Conservation (phyloP, 2,888 invertebrate species). For the Zhengitettix transpicula region DNA sequence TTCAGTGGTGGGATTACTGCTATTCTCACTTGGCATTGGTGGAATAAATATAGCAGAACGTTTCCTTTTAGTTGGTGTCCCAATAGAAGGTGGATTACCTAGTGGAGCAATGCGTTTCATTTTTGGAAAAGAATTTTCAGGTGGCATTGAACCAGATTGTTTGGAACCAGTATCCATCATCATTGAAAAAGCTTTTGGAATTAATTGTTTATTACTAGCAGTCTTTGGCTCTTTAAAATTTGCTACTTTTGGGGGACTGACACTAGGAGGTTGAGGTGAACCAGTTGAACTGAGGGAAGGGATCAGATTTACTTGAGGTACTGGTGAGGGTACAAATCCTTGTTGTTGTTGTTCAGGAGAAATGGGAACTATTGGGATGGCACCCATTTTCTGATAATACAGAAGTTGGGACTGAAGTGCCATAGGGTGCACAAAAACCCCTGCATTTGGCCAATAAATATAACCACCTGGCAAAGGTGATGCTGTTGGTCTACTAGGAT, state of each 20-base stretch:
- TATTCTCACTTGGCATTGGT: constrained; percentile 57
- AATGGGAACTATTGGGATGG: constrained; percentile 19
- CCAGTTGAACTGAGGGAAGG: constrained; percentile 9
- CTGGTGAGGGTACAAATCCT: not conserved
- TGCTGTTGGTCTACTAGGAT: not conserved
- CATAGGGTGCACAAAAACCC: constrained; percentile 55
- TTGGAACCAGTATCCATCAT: constrained; percentile 5
- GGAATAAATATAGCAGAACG: constrained; percentile 73
- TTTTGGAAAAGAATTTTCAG: constrained; percentile 9
- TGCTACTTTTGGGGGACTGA: constrained; percentile 17
- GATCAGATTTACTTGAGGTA: not conserved
- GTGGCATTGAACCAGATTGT: constrained; percentile 3
- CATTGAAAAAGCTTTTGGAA: constrained; percentile 9
- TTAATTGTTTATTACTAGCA: constrained; percentile 1
- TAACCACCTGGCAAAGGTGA: constrained; percentile 23
- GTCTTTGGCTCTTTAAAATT: not conserved
- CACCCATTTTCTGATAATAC: constrained; percentile 58
- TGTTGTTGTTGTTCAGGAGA: constrained; percentile 2
- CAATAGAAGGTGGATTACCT: constrained; percentile 4
- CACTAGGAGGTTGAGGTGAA: constrained; percentile 29
- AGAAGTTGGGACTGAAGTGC: constrained; percentile 52
- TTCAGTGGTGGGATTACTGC: constrained; percentile 62
- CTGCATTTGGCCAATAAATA: constrained; percentile 54
- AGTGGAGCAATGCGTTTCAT: constrained; percentile 10
- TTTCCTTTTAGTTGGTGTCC: constrained; percentile 44